Conservation (phyloP, 1,140 invertebrate genomes). For the Neodiprion pinetum region DNA sequence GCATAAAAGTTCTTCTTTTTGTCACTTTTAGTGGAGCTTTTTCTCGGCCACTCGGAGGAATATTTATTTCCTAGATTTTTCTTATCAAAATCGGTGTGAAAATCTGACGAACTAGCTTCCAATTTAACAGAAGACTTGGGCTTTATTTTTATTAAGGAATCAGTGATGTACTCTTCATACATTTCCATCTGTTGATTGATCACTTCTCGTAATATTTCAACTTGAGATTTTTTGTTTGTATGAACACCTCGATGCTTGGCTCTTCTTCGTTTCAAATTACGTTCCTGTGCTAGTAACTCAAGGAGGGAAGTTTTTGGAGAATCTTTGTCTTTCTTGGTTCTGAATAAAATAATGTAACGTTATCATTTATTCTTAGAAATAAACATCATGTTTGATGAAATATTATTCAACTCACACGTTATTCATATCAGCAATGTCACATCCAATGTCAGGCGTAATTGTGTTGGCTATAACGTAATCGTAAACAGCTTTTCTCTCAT, state of each 20-base stretch:
- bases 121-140: neutral
- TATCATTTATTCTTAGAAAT: slow-evolving; percentile 8
- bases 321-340: slow-evolving; percentile 28
- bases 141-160: slow-evolving; percentile 2
- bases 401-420: slow-evolving; percentile 44
- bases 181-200: slow-evolving; percentile 68
- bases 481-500: slow-evolving; percentile 63
- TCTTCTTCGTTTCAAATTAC: slow-evolving; percentile 70
- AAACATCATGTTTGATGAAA: slow-evolving; percentile 20
- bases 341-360: neutral
- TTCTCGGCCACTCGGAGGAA: neutral
- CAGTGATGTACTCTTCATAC: slow-evolving; percentile 44
- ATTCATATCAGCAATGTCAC: slow-evolving; percentile 51
- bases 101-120: neutral
- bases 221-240: slow-evolving; percentile 69
- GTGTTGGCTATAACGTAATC: slow-evolving; percentile 60
- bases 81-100: neutral
- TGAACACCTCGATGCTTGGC: slow-evolving; percentile 70
- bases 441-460: slow-evolving; percentile 46
- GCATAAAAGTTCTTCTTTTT: neutral
- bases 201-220: slow-evolving; percentile 68
- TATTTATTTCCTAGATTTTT: neutral
- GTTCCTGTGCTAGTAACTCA: slow-evolving; percentile 66
- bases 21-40: neutral
- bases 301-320: slow-evolving; percentile 43